Conservation (phyloP, 2,888 invertebrate genomes). For the Entomobrya multifasciata region DNA sequence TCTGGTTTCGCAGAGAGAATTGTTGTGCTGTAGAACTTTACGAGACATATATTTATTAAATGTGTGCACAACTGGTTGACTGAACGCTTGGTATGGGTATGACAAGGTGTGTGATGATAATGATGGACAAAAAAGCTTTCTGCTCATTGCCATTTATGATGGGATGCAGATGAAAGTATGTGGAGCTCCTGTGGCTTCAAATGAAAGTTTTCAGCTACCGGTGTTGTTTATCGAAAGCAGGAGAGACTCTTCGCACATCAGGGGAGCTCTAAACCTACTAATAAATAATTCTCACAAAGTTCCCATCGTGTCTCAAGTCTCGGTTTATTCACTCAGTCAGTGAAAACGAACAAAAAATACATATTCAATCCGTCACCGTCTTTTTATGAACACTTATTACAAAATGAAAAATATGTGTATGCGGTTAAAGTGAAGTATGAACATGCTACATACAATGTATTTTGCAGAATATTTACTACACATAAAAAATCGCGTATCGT, state of each 20-base stretch:
- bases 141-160: conserved; percentile 66
- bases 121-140: conserved; percentile 48
- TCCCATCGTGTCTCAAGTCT: conserved; percentile 45
- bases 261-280: conserved; percentile 70
- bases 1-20: too few species aligned
- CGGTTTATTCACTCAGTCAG: conserved; percentile 21
- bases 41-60: too few species aligned
- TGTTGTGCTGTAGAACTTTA: too few species aligned
- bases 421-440: too few species aligned
- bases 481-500: not conserved
- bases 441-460: not conserved
- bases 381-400: not conserved
- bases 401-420: not conserved
- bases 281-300: conserved; percentile 72
- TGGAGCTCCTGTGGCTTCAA: conserved; percentile 69
- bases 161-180: conserved; percentile 68
- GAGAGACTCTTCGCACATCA: conserved; percentile 70
- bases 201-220: conserved; percentile 72
- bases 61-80: not conserved
- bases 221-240: conserved; percentile 70
- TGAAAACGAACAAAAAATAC: conserved; percentile 43
- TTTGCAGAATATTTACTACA: too few species aligned
- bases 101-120: not conserved
- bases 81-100: not conserved
- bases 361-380: conserved; percentile 16